Percentiles rank a stretch among this genome's conserved stretches.
phyloP scores from a whole-genome alignment of 2,888 invertebrate genomes.

The Blastobasis lacticolella region DNA sequence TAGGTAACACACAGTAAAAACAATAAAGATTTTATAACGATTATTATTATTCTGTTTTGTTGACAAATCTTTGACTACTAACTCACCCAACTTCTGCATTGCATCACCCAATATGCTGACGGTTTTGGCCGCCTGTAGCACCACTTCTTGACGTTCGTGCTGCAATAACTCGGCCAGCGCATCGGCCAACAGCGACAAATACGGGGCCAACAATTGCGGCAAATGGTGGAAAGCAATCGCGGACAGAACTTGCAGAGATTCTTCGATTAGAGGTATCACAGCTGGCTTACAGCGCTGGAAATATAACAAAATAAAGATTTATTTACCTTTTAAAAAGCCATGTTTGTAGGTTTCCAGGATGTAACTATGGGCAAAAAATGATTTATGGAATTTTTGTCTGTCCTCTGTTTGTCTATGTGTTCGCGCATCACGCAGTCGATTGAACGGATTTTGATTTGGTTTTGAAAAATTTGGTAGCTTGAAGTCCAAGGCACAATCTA shows the following conservation, averaged over 20 bases:
- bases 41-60: too few relatives aligned
- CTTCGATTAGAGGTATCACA: slow-evolving; percentile 81
- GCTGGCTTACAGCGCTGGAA: slow-evolving; percentile 53
- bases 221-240: slow-evolving; percentile 77
- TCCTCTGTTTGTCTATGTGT: too few relatives aligned
- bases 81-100: slow-evolving; percentile 66
- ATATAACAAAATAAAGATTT: neutral
- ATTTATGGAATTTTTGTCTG: too few relatives aligned
- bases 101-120: slow-evolving; percentile 81
- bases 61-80: neutral
- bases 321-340: too few relatives aligned
- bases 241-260: slow-evolving; percentile 83
- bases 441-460: too few relatives aligned
- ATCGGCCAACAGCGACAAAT: slow-evolving; percentile 75
- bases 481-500: too few relatives aligned
- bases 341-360: too few relatives aligned
- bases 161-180: slow-evolving; percentile 77
- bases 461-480: too few relatives aligned
- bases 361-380: too few relatives aligned
- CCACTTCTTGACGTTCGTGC: slow-evolving; percentile 77
- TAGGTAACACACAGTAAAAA: too few relatives aligned
- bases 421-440: too few relatives aligned
- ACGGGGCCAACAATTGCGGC: slow-evolving; percentile 65
- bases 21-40: too few relatives aligned
- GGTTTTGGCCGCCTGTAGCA: slow-evolving; percentile 80